Evolutionary conservation across 2,888 invertebrate genomes (phyloP).

Genomic region (Heliconius ethilla): DNA sequence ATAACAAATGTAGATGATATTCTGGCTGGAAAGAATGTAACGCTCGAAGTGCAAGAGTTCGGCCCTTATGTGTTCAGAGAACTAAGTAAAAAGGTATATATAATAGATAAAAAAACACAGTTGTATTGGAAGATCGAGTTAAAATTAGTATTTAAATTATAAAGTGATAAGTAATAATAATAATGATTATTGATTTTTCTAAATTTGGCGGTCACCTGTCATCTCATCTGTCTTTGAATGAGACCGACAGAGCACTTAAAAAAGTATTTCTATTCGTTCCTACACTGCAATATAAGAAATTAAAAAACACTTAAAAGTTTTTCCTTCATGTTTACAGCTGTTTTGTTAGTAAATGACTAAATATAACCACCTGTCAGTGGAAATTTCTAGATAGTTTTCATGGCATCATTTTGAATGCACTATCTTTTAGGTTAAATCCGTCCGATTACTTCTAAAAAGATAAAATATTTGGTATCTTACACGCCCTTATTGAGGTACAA

Average conservation of each 20-base stretch:
- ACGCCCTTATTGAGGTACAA: conserved; percentile 5
- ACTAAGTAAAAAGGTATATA: conserved; percentile 76
- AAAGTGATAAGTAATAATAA: background rate
- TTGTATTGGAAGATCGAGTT: background rate
- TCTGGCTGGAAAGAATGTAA: conserved; percentile 69
- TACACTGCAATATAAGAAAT: too few species aligned
- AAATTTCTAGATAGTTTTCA: too few species aligned
- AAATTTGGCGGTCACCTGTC: background rate
- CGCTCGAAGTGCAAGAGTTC: conserved; percentile 84
- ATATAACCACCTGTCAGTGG: too few species aligned
- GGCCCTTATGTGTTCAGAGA: conserved; percentile 89
- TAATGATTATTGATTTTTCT: background rate
- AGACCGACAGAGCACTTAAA: background rate
- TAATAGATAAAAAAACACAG: background rate
- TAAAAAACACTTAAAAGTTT: background rate
- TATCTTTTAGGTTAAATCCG: background rate
- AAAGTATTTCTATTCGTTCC: too few species aligned
- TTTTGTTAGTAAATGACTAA: too few species aligned
- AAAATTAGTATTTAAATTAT: background rate
- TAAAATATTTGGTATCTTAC: conserved; percentile 1
- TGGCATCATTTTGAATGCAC: background rate
- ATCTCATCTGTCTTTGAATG: background rate
- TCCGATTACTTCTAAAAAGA: background rate
- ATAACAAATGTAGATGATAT: conserved; percentile 89
- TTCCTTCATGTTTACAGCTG: background rate